Evolutionary conservation across 37 sponge, comb jelly and placozoan genomes (phyloP).

Genomic region (Theonella swinhoei): DNA sequence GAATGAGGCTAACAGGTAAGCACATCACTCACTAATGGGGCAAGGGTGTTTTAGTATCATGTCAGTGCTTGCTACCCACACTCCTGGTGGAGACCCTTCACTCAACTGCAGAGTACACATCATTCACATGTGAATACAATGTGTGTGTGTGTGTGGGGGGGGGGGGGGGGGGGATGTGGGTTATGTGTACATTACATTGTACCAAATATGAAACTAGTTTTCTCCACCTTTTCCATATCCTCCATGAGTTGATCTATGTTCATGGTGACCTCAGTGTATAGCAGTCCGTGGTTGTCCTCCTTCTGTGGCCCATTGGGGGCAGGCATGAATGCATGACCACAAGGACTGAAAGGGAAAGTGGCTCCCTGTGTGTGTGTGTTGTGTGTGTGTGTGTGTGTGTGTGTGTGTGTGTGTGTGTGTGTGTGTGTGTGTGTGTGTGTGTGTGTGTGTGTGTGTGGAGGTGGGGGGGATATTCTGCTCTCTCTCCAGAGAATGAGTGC

Average conservation of each 20-base stretch:
- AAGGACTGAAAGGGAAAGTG: conserved; percentile 72
- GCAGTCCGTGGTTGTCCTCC: conserved; percentile 2
- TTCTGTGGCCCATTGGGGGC: conserved; percentile 8
- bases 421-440: conserved; percentile 5
- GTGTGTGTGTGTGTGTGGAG: no score
- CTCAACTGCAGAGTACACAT: no score
- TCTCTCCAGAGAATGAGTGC: background rate
- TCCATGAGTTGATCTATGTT: conserved; percentile 72
- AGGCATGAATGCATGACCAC: conserved; percentile 83
- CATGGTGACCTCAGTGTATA: conserved; percentile 23
- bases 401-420: no score
- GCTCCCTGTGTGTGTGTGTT: no score
- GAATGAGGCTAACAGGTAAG: background rate
- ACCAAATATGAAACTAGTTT: background rate
- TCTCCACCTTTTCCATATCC: conserved; percentile 27
- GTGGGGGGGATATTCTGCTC: background rate
- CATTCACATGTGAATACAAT: no score
- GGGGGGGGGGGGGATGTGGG: background rate
- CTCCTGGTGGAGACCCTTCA: conserved; percentile 56
- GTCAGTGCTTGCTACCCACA: conserved; percentile 83
- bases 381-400: no score
- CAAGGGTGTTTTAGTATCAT: conserved; percentile 60
- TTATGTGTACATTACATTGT: background rate
- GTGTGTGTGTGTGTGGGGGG: no score
- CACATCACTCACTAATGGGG: background rate